phyloP scores from a whole-genome alignment of 2,113 vertebrate genomes.

The Tychaedon coryphoeus region DNA sequence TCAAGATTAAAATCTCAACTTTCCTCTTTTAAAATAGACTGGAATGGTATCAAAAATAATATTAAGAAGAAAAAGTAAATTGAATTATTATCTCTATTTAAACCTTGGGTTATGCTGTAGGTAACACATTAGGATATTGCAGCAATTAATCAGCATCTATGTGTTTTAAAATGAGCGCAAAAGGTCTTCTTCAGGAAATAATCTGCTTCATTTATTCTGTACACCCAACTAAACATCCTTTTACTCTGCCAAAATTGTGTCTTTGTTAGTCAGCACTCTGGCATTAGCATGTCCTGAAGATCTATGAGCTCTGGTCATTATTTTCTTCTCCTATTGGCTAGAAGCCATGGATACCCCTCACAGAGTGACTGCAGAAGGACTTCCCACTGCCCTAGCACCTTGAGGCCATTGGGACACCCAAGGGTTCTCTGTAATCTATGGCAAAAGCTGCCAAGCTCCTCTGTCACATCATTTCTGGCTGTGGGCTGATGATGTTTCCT shows the following conservation, averaged over 20 bases:
- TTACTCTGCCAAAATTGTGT: not conserved
- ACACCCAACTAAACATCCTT: not conserved
- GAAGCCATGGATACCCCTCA: not conserved
- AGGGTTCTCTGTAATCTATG: not conserved
- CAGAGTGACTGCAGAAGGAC: not conserved
- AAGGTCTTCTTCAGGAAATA: not conserved
- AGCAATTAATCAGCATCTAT: not conserved
- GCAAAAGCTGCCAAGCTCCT: not conserved
- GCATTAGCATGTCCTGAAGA: not conserved
- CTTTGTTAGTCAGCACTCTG: not conserved
- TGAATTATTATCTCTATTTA: not conserved
- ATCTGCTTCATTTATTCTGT: not conserved
- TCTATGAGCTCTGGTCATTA: not conserved
- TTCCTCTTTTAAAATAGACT: not conserved
- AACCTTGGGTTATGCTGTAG: not conserved
- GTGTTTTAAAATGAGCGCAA: not conserved
- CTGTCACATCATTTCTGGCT: not conserved
- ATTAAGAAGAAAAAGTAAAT: not conserved
- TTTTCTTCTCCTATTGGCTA: not conserved
- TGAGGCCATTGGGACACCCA: not conserved
- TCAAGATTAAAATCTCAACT: not conserved
- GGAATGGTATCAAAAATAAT: not conserved
- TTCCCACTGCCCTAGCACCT: not conserved
- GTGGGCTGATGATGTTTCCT: not conserved
- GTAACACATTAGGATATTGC: not conserved